Evolutionary conservation across 2,888 invertebrate genomes (phyloP), one percentile per base, ranked within the genome.

Genomic region (Artemia sp.): DNA sequence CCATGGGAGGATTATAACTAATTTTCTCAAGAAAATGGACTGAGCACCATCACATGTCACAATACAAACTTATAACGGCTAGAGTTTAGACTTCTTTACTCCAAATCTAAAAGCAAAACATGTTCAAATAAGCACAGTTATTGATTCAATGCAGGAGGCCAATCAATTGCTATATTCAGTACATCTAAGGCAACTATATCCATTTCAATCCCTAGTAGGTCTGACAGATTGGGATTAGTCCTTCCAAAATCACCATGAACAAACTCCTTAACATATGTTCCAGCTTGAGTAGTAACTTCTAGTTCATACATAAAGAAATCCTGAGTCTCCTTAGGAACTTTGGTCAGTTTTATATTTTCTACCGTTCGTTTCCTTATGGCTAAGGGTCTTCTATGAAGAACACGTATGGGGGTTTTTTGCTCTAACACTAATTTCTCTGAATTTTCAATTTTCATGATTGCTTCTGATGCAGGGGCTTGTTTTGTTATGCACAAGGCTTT

Each of bases 261-360:
- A 81, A 97, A 91, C 81, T 98, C 97, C 80, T 98, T 98, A 1
- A 98, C 86, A 78, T 98, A 98, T 58, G 94, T 92, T 66, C 95
- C 95, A 10, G 95, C 95, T 76, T 92, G 89, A 0, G 92, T 90
- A 68, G 83, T 83, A 24, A 93, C 74, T 72, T 84, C 82, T 51
- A 93, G 75, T 67, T 83, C 80, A 74, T 94, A 84, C 72, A 77
- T 77, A 72, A 77, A 75, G 14, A 76, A 74, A 72, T 78, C 71
- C 66, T 51, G 67, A 14, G 51, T 72, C 67, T 71, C 73, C 77
- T 81, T 82, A 19, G 80, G 80, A 8, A 86, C 79, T 0, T 78
- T 75, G 50, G 79, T 78, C 0, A 86, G 87, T n/a, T 80, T 79
- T 74, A 89, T 82, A 52, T 82, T 81, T 74, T 86, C 82, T 71